phyloP scores from a whole-genome alignment of 2,888 invertebrate species.

The Tillus elongatus region DNA sequence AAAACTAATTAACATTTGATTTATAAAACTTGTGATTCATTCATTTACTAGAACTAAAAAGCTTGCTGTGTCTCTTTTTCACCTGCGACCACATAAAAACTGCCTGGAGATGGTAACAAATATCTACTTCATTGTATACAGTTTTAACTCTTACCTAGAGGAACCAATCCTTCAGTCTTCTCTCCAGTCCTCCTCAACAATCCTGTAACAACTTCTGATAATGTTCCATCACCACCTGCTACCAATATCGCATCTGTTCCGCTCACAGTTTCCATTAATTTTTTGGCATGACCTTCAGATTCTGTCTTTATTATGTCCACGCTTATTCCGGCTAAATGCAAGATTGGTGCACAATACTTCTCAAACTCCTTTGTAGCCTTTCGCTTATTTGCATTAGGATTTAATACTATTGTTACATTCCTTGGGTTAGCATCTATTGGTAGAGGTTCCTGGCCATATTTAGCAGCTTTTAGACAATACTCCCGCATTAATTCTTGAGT shows the following conservation, averaged over 20 bases:
- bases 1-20: too few relatives aligned
- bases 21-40: too few relatives aligned
- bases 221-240: conserved; percentile 91
- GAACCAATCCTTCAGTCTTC: conserved; percentile 26
- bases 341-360: conserved; percentile 84
- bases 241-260: conserved; percentile 77
- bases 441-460: conserved; percentile 59
- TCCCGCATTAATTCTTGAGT: conserved; percentile 67
- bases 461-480: conserved; percentile 68
- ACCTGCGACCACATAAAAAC: too few relatives aligned
- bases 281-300: conserved; percentile 80
- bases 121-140: too few relatives aligned
- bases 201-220: conserved; percentile 82
- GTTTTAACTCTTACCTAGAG: conserved; percentile 27
- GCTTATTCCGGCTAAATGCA: conserved; percentile 83
- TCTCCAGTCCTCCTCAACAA: conserved; percentile 66
- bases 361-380: conserved; percentile 62
- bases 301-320: conserved; percentile 71
- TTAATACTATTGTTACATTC: conserved; percentile 77
- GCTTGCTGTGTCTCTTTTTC: too few relatives aligned
- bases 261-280: conserved; percentile 64
- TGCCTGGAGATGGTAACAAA: too few relatives aligned
- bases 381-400: conserved; percentile 82
- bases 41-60: too few relatives aligned
- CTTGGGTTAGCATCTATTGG: conserved; percentile 53